Conservation (phyloP, 2,888 invertebrate species). For the Cheilosia pagana region DNA sequence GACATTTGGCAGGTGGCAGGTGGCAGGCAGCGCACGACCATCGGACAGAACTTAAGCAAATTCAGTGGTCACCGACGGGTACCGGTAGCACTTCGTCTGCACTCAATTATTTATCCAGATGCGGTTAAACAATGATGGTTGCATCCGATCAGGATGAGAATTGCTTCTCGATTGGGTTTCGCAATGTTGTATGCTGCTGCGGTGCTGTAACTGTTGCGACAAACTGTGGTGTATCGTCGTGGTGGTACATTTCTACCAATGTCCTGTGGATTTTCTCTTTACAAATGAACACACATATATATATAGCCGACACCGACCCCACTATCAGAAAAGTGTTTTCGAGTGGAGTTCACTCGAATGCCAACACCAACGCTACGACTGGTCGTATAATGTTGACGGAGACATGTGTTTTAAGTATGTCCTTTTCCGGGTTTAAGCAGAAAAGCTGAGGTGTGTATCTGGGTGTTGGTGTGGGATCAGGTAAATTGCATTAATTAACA, state of each 20-base stretch:
- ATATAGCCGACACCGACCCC: neutral
- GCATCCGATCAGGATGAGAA: constrained; percentile 66
- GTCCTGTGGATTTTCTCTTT: constrained; percentile 49
- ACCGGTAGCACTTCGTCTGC: constrained; percentile 73
- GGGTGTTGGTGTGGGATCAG: constrained; percentile 40
- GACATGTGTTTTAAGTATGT: constrained; percentile 63
- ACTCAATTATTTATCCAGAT: constrained; percentile 75
- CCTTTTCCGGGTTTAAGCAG: constrained; percentile 47
- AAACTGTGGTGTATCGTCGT: constrained; percentile 67
- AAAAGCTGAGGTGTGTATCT: constrained; percentile 25
- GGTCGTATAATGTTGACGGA: constrained; percentile 42
- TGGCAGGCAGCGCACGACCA: constrained; percentile 34
- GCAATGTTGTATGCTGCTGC: constrained; percentile 39
- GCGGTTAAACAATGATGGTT: constrained; percentile 73
- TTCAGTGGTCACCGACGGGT: constrained; percentile 56
- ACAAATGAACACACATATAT: neutral
- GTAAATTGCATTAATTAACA: constrained; percentile 74
- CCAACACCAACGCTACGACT: constrained; percentile 44
- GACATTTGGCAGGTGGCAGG: constrained; percentile 29
- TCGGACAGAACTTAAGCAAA: constrained; percentile 67
- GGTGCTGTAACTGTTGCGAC: constrained; percentile 70
- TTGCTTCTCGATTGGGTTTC: constrained; percentile 70
- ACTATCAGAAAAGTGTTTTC: neutral
- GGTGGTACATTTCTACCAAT: constrained; percentile 52
- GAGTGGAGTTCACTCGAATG: constrained; percentile 8